Base-by-base conservation (phyloP, 2,113 vertebrate species). In the Myrmecobius fasciatus region DNA sequence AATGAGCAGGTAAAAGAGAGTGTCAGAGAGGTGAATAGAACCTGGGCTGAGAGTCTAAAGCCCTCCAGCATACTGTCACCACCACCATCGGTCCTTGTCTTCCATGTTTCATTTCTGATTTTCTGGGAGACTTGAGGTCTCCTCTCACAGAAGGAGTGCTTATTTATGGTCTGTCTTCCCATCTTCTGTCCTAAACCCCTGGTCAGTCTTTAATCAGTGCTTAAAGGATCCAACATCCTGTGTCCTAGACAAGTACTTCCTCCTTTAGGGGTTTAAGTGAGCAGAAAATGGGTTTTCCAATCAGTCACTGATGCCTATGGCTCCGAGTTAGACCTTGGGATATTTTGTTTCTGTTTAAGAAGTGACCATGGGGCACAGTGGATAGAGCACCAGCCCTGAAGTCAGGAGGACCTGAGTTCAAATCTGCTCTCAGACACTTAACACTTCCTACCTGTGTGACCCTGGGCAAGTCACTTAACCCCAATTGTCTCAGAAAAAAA, bases 161-260 rank as follows among this genome's bases (percentile, higher is more conserved):
- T 91, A 0, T 91, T 47, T 89, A 0, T 48, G 83, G 46, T 31
- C 0, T 83, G 7, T 91, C 11, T 92, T 92, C 90, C 56, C 10
- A 31, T 92, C 94, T 46, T 91, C 9, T 43, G 20, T 36, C 17
- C 95, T 94, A 95, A 14, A 46, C 93, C 89, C 8, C 17, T 91
- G 89, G 53, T 91, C 28, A 93, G 43, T 89, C 28, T 53, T 67
- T 89, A 14, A 54, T 96, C 25, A 92, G 48, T 92, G 53, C 14
- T 96, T 94, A 91, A 4, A 89, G 75, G 96, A n/a, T 51, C 93
- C 60, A 91, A 28, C 20, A 24, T 88, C 91, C 52, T 95, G 0
- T 89, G 25, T 53, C 26, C 8, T 92, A 43, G 92, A 90, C 22
- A 90, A 53, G 25, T 92, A 10, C 88, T 51, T 52, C 95, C 49